These are phyloP conservation scores for Paradoxurus hermaphroditus DNA, from an alignment of 2,113 vertebrate species.

Conservation along the genomic window DNA sequence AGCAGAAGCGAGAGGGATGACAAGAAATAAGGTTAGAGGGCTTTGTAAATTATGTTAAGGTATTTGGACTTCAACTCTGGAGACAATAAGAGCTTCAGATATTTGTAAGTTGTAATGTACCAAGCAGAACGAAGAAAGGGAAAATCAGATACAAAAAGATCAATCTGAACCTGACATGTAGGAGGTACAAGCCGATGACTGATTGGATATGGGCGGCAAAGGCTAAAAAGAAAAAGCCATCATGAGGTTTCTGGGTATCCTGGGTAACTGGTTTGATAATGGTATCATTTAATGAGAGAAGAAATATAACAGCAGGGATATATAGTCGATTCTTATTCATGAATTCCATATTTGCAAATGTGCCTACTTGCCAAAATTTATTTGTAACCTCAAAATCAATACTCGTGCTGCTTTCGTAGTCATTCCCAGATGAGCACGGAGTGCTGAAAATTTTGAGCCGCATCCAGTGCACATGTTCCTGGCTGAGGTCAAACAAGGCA, in stretches of 20 bases:
- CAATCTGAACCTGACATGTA: not conserved
- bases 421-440: not conserved
- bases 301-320: not conserved
- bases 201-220: not conserved
- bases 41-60: not conserved
- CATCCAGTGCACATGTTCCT: not conserved
- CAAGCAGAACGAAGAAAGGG: not conserved
- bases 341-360: not conserved
- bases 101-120: not conserved
- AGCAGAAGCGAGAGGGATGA: not conserved
- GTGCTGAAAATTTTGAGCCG: not conserved
- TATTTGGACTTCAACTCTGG: not conserved
- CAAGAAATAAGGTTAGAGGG: not conserved
- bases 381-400: slow-evolving; percentile 4
- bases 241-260: not conserved
- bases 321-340: not conserved
- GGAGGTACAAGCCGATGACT: not conserved
- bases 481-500: not conserved
- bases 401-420: not conserved
- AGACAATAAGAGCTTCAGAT: not conserved
- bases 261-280: not conserved
- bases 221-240: not conserved
- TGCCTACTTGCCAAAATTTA: not conserved
- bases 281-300: not conserved
- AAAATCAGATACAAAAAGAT: not conserved